Conservation (phyloP, 2,113 vertebrate species). For the Dendrocopos noguchii region DNA sequence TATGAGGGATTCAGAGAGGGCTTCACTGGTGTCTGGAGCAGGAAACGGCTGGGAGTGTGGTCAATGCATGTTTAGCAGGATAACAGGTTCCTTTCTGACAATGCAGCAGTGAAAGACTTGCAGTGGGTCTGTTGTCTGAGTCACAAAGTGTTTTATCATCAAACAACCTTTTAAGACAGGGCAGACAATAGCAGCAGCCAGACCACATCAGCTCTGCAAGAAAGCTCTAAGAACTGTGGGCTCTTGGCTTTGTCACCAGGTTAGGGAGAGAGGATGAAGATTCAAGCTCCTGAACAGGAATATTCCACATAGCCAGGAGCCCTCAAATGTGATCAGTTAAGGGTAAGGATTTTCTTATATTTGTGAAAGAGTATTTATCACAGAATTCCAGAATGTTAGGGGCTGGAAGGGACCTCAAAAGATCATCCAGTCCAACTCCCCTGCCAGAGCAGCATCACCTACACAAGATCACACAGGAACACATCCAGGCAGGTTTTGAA, state of each 20-base stretch:
- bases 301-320: background rate
- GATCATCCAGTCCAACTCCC: too few species aligned
- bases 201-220: background rate
- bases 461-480: too few species aligned
- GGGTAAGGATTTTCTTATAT: background rate
- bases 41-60: background rate
- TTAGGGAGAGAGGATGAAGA: background rate
- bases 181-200: background rate
- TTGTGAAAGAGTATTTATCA: background rate
- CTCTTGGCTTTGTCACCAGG: background rate
- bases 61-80: background rate
- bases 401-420: background rate
- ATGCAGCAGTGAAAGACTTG: background rate
- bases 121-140: background rate
- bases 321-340: conserved; percentile 8
- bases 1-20: background rate
- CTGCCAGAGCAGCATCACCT: too few species aligned
- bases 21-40: background rate
- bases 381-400: too few species aligned
- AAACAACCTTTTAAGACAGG: background rate
- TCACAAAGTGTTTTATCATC: background rate
- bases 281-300: background rate
- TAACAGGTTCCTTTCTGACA: background rate
- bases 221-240: background rate
- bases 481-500: too few species aligned